Percentiles rank a stretch among this genome's conserved stretches.
phyloP scores from a whole-genome alignment of 1,140 invertebrate species.

The Pachyrhynchus sulphureomaculatus region DNA sequence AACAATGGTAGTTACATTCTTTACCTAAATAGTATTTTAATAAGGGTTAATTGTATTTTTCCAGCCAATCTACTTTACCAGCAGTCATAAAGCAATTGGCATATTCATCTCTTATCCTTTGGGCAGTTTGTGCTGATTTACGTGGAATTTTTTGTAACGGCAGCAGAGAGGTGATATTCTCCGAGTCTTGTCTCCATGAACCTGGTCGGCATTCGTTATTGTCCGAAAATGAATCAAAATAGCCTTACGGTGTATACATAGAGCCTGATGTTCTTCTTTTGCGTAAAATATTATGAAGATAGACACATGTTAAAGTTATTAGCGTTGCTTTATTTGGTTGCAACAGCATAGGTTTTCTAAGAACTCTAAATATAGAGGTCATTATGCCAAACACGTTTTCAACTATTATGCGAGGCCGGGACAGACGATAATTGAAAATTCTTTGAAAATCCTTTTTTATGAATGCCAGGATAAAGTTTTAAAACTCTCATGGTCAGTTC shows the following conservation, averaged over 20 bases:
- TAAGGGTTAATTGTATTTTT: too few relatives aligned
- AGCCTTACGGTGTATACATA: not conserved
- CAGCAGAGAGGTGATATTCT: not conserved
- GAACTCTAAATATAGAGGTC: conserved; percentile 6
- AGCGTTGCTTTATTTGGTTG: not conserved
- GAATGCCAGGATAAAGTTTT: conserved; percentile 31
- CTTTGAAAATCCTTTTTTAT: not conserved
- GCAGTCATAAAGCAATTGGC: not conserved
- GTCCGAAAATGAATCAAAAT: not conserved
- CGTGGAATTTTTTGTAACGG: not conserved
- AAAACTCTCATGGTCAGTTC: conserved; percentile 42
- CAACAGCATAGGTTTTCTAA: conserved; percentile 4
- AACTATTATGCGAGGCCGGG: conserved; percentile 2
- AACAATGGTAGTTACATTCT: too few relatives aligned
- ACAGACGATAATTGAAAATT: conserved; percentile 6
- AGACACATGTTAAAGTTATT: not conserved
- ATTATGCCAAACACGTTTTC: conserved; percentile 14
- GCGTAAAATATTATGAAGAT: not conserved
- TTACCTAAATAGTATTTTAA: too few relatives aligned
- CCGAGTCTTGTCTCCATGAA: not conserved
- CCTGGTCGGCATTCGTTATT: not conserved
- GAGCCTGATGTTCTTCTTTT: not conserved
- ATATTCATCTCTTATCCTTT: not conserved
- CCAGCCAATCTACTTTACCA: too few relatives aligned
- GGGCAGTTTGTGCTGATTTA: not conserved